Conservation (phyloP, 2,113 vertebrate species). For the Rana temporaria region DNA sequence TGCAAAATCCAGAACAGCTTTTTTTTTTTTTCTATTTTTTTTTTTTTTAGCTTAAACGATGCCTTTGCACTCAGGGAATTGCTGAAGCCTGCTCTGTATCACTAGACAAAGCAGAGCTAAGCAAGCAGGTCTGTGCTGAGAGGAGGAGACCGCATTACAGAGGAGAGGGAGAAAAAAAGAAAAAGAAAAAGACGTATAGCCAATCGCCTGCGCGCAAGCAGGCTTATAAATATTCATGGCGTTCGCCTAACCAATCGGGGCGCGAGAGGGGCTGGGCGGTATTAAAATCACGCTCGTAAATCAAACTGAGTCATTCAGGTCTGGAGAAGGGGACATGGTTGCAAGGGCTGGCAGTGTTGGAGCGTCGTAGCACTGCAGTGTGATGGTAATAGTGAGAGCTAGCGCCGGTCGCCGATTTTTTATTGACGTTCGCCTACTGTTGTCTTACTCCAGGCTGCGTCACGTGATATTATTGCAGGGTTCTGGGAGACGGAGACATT, state of each 20-base stretch:
- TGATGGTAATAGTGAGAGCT: neutral
- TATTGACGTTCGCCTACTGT: neutral
- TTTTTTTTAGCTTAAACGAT: neutral
- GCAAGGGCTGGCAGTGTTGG: neutral
- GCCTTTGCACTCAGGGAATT: constrained; percentile 36
- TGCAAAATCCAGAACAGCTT: neutral
- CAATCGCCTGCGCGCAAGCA: constrained; percentile 26
- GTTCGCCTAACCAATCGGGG: constrained; percentile 33
- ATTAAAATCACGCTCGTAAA: constrained; percentile 47
- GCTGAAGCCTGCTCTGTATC: constrained; percentile 43
- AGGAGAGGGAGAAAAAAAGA: neutral
- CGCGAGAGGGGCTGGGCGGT: constrained; percentile 4
- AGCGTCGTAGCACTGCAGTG: constrained; percentile 12
- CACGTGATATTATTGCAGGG: constrained; percentile 20
- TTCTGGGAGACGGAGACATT: neutral
- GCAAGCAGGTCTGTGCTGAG: constrained; percentile 23
- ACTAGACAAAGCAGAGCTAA: constrained; percentile 48
- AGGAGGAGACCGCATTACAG: constrained; percentile 34
- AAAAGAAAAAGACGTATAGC: neutral
- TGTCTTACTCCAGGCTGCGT: neutral
- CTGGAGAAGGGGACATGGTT: neutral
- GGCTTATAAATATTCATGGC: constrained; percentile 38
- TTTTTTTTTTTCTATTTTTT: too few species aligned
- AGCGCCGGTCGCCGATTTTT: neutral
- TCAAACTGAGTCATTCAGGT: constrained; percentile 56